A percentile compares a stretch with the other conserved stretches of the same genome.
These are phyloP conservation scores for Oedothorax gibbosus DNA, from an alignment of 1,140 invertebrate genomes.

Conservation along the genomic window DNA sequence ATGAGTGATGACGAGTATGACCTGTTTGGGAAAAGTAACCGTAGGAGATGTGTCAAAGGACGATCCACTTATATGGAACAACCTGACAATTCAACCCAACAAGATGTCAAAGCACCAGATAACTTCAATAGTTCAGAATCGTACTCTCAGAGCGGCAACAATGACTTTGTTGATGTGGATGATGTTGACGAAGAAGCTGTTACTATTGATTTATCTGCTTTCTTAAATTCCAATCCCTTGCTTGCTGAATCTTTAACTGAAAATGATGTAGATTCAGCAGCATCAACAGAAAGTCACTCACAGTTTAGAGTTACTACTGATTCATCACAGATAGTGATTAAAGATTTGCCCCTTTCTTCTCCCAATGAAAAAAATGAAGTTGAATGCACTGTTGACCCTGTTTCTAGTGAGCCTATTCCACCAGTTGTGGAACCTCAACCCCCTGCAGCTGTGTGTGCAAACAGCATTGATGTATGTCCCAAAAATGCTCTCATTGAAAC, in stretches of 20 bases:
- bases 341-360: background rate
- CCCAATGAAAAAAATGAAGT: background rate
- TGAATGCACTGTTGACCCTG: background rate
- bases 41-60: slow-evolving; percentile 37
- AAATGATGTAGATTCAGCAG: slow-evolving; percentile 14
- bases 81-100: slow-evolving; percentile 7
- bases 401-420: no score
- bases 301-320: slow-evolving; percentile 48
- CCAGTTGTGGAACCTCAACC: no score
- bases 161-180: background rate
- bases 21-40: background rate
- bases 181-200: slow-evolving; percentile 40
- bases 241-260: slow-evolving; percentile 28
- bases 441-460: no score
- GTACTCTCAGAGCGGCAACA: background rate
- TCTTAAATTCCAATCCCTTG: slow-evolving; percentile 35
- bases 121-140: background rate
- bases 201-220: slow-evolving; percentile 46
- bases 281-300: slow-evolving; percentile 19
- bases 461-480: no score
- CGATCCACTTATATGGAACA: slow-evolving; percentile 28
- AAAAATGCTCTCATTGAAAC: no score
- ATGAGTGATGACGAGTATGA: background rate
- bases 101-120: background rate
- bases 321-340: no score